Evolutionary conservation across 2,888 invertebrate genomes (phyloP).

Genomic region (Idaea straminata): DNA sequence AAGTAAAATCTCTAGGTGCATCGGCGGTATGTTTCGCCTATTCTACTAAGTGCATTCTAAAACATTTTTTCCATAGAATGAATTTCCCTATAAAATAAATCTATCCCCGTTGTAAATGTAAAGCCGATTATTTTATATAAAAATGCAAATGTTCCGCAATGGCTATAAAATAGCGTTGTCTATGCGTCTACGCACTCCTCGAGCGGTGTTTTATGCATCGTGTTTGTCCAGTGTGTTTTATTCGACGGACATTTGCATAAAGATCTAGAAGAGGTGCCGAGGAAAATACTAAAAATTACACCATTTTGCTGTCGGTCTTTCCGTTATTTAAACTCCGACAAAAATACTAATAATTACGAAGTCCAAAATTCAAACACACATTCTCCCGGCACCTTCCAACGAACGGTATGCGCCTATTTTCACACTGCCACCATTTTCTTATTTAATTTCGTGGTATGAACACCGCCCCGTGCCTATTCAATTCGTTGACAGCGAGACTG

Average conservation of each 20-base stretch:
- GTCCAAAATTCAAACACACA: no score
- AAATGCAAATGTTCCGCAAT: not conserved
- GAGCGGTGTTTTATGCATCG: not conserved
- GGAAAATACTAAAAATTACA: not conserved
- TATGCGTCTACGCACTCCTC: not conserved
- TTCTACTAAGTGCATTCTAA: no score
- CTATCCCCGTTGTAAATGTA: not conserved
- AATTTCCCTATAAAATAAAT: no score
- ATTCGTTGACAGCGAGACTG: not conserved
- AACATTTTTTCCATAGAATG: no score
- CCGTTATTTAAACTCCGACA: not conserved
- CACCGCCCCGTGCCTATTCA: not conserved
- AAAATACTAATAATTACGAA: not conserved
- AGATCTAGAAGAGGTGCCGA: not conserved
- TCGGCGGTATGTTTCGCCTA: no score
- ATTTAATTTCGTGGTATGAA: not conserved
- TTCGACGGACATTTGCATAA: not conserved
- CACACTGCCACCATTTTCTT: no score
- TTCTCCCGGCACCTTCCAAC: not conserved
- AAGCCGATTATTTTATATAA: not conserved
- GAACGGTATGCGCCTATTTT: not conserved
- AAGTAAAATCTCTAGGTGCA: no score
- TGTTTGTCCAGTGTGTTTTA: not conserved
- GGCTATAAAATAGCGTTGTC: not conserved
- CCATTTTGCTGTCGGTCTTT: not conserved